Evolutionary conservation across 2,113 vertebrate genomes (phyloP).

Genomic region (Stictonetta naevosa): DNA sequence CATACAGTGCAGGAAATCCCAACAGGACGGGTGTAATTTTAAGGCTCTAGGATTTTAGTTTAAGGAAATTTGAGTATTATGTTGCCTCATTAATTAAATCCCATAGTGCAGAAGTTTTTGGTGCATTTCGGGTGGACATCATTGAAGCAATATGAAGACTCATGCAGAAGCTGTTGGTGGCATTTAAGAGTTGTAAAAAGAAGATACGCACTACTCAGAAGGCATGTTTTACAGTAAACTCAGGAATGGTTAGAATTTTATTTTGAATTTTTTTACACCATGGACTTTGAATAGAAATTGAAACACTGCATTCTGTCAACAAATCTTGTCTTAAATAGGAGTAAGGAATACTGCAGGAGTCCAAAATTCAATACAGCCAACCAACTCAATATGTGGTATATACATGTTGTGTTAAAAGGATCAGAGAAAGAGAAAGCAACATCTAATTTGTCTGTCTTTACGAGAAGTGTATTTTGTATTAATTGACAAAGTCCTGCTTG

Average conservation of each 20-base stretch:
- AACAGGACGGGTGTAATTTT: not conserved
- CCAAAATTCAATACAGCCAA: no score
- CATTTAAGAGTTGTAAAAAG: not conserved
- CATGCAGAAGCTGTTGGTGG: not conserved
- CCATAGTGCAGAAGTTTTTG: not conserved
- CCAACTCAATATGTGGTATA: accelerated
- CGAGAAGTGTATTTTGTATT: accelerated
- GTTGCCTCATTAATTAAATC: not conserved
- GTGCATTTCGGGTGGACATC: not conserved
- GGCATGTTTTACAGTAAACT: not conserved
- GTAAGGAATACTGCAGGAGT: not conserved
- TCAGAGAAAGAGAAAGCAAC: not conserved
- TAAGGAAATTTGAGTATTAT: not conserved
- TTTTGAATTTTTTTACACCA: accelerated
- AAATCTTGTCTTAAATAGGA: not conserved
- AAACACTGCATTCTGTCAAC: not conserved
- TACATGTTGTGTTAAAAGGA: no score
- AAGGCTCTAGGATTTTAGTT: not conserved
- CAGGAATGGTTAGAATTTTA: not conserved
- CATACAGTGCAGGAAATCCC: no score
- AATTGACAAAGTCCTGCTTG: not conserved
- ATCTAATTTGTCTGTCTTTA: no score
- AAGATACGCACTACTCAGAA: accelerated
- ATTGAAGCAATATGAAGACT: not conserved
- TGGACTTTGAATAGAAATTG: not conserved